phyloP scores from a whole-genome alignment of 2,113 vertebrate species.

The Xenopus borealis region DNA sequence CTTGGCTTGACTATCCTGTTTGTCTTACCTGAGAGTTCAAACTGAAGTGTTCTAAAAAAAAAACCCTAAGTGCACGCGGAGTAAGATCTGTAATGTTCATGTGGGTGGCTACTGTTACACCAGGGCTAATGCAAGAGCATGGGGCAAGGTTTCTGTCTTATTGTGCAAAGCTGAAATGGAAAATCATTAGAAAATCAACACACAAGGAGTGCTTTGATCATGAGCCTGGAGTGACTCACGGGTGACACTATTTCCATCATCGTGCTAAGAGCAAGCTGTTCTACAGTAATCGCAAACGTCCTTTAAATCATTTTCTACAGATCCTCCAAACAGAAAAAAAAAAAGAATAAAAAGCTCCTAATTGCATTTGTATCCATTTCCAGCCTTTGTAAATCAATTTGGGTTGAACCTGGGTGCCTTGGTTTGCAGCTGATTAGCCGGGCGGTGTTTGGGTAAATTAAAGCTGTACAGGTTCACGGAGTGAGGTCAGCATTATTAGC shows the following conservation, averaged over 20 bases:
- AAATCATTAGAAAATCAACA: not conserved
- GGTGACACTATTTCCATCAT: slow-evolving; percentile 22
- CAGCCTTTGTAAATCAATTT: slow-evolving; percentile 77
- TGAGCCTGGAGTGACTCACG: not conserved
- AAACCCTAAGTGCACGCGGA: no score
- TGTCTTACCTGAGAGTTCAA: no score
- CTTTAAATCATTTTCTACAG: slow-evolving; percentile 71
- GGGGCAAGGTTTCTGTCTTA: not conserved
- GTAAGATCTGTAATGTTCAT: no score
- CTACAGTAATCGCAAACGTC: slow-evolving; percentile 39
- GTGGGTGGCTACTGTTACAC: not conserved
- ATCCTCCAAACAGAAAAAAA: slow-evolving; percentile 54
- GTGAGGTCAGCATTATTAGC: slow-evolving; percentile 54
- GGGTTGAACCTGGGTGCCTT: slow-evolving; percentile 71
- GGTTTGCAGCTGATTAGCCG: slow-evolving; percentile 70
- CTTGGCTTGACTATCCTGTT: no score
- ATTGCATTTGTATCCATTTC: slow-evolving; percentile 80
- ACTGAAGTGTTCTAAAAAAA: no score
- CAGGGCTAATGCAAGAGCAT: not conserved
- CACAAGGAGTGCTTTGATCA: not conserved
- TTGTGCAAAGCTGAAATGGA: not conserved
- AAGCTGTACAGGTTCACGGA: slow-evolving; percentile 55
- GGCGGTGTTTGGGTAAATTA: slow-evolving; percentile 65
- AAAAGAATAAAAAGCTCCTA: slow-evolving; percentile 75
- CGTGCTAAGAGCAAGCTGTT: slow-evolving; percentile 13